Evolutionary conservation across 35 echinoderm and acorn worm species (phyloP), one percentile per base, ranked within the genome.

Genomic region (Patiria miniata): DNA sequence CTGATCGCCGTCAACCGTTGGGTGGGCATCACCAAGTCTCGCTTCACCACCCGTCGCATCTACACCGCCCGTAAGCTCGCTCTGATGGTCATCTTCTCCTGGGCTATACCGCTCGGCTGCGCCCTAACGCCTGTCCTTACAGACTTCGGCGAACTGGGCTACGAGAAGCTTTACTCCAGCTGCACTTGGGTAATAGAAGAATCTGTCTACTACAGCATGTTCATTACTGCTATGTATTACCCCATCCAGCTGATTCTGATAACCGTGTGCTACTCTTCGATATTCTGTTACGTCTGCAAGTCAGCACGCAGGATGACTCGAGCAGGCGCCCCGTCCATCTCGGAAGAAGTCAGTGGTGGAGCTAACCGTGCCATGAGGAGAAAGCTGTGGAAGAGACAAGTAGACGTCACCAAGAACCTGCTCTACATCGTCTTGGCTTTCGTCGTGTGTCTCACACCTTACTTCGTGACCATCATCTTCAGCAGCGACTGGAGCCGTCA

Each of bases 1-100:
- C 81, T 84, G 7, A 94, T 94, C 22, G 93, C 93, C 39, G 40
- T 94, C 15, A 86, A 90, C 76, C 57, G 93, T 18, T 85, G 86
- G 10, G 87, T 91, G 2, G 37, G 84, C 28, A 91, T 86, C 32
- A 90, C 78, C 50, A 78, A 68, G 22, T 44, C 40, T 7, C 85
- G 85, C 15, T 16, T 22, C 14, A 42, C 39, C 6, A 77, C 44
- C 69, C 26, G 57, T 15, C 39, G 50, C 15, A 87, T 87, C 36
- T 87, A 78, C 29, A 77, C 85, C 7, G 21, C 68, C 23, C 65
- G 85, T 52, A 86, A 80, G n/a, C 65, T 94, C 28, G 29, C 82
- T 36, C 36, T 77, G 12, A 82, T 81, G 79, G 79, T 94, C 18
- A 26, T 82, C 6, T 83, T 90, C 5, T 51, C 84, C 1, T 94